Evolutionary conservation across 2,113 vertebrate genomes (phyloP).

Genomic region (Peucedramus taeniatus): DNA sequence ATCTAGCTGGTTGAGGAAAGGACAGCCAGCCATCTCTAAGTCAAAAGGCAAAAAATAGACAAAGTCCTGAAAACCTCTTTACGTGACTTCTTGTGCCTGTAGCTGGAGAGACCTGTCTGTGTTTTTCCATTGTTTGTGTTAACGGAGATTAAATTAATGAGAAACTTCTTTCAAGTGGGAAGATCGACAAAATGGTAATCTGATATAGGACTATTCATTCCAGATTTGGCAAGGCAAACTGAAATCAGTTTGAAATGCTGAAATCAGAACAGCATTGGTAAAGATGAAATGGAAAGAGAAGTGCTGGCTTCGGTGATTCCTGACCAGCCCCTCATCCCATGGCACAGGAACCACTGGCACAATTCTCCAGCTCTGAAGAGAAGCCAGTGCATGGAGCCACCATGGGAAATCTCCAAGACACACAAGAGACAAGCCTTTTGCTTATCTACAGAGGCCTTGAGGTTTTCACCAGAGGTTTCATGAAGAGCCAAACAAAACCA

Average conservation of each 20-base stretch:
- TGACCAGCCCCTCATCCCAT: accelerated
- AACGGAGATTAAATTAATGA: constrained; percentile 12
- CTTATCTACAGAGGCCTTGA: not conserved
- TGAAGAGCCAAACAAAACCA: not conserved
- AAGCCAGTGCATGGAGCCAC: not conserved
- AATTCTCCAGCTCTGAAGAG: not conserved
- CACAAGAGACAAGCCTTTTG: not conserved
- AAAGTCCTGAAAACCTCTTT: not conserved
- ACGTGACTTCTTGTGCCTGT: not conserved
- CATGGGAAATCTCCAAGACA: accelerated
- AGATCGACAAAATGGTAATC: not conserved
- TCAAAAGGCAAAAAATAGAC: not conserved
- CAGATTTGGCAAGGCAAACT: not conserved
- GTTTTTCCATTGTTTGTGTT: constrained; percentile 43
- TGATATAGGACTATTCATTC: not conserved
- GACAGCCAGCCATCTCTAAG: not conserved
- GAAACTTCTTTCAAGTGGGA: not conserved
- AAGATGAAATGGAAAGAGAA: no score
- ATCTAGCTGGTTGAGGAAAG: not conserved
- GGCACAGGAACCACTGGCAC: not conserved
- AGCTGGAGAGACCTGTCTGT: not conserved
- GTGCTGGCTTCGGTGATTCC: not conserved
- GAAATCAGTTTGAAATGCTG: no score
- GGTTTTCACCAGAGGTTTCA: not conserved
- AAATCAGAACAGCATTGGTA: no score